Evolutionary conservation across 2,113 vertebrate genomes (phyloP).

Genomic region (Myotis lucifugus): DNA sequence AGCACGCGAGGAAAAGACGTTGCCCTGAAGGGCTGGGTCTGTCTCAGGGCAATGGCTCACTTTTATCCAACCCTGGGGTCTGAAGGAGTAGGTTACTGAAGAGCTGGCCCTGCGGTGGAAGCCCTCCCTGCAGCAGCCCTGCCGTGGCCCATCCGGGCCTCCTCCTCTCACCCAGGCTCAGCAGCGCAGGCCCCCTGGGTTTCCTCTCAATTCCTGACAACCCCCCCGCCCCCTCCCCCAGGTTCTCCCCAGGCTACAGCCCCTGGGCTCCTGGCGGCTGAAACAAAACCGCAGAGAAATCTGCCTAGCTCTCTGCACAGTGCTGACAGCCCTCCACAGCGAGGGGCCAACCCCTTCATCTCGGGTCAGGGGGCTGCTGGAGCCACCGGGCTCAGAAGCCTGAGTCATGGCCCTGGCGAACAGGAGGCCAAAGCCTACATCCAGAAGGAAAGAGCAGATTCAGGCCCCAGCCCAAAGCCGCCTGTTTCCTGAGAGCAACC

Average conservation of each 20-base stretch:
- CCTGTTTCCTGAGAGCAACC: neutral
- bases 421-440: neutral
- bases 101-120: neutral
- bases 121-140: neutral
- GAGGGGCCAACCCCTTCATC: neutral
- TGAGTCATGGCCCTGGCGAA: neutral
- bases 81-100: neutral
- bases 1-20: constrained; percentile 12
- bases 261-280: neutral
- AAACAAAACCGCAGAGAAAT: neutral
- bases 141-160: rapidly evolving
- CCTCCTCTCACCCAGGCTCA: neutral
- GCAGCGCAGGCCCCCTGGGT: neutral
- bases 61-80: neutral
- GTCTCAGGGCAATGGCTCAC: neutral
- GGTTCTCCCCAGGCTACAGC: neutral
- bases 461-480: neutral
- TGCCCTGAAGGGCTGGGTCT: neutral
- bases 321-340: neutral
- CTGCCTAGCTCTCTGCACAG: neutral
- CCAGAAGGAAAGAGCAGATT: neutral
- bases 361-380: neutral
- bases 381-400: neutral
- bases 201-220: neutral
- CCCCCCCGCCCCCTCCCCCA: neutral